Evolutionary conservation across 2,888 invertebrate genomes (phyloP).

Genomic region (Acrobasis repandana): DNA sequence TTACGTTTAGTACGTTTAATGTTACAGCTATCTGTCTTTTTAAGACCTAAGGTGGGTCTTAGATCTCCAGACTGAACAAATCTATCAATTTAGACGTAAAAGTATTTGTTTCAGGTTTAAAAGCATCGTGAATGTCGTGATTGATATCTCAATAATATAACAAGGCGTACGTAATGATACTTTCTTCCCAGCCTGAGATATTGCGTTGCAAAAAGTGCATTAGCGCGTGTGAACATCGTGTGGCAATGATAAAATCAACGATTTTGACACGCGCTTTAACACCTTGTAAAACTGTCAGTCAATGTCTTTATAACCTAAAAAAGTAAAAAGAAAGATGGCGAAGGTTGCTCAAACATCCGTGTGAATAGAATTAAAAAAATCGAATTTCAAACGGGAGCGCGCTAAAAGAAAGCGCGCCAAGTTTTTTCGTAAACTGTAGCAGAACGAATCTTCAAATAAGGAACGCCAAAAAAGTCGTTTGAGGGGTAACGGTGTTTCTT

Average conservation of each 20-base stretch:
- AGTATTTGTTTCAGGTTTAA: neutral
- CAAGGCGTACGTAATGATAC: too few relatives aligned
- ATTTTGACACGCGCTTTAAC: constrained; percentile 26
- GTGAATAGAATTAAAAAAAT: constrained; percentile 24
- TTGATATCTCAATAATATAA: constrained; percentile 10
- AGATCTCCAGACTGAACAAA: neutral
- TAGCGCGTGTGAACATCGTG: constrained; percentile 18
- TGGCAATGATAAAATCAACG: constrained; percentile 21
- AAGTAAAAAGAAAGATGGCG: constrained; percentile 15
- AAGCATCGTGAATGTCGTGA: constrained; percentile 9
- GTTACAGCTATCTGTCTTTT: neutral
- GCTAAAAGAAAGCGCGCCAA: constrained; percentile 32
- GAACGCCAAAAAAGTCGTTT: constrained; percentile 53
- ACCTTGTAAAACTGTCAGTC: constrained; percentile 28
- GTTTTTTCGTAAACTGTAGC: constrained; percentile 40
- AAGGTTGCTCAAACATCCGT: constrained; percentile 22
- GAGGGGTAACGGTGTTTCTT: constrained; percentile 51
- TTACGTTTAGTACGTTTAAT: neutral
- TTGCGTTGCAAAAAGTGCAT: constrained; percentile 13
- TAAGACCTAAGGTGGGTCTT: neutral
- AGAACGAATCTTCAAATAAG: constrained; percentile 60
- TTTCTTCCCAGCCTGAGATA: too few relatives aligned
- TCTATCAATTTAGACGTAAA: constrained; percentile 1
- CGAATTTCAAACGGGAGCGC: constrained; percentile 34
- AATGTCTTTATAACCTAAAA: constrained; percentile 9